phyloP scores from a whole-genome alignment of 2,888 invertebrate species.

The Acanthosepion lycidas region DNA sequence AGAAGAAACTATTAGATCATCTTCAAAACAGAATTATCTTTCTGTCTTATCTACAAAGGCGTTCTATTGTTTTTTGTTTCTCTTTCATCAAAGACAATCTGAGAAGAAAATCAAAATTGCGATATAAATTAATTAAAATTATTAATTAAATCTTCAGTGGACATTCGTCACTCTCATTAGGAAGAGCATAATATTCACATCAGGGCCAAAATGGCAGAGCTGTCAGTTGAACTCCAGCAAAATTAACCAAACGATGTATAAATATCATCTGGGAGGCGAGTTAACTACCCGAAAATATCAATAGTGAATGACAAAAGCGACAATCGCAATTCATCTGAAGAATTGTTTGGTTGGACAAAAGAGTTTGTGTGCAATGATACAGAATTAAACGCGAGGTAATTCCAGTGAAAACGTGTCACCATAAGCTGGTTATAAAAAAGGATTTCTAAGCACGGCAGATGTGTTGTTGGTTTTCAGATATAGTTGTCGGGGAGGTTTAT shows the following conservation, averaged over 20 bases:
- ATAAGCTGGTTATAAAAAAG: not conserved
- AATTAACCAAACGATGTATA: not conserved
- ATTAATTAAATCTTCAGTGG: too few relatives aligned
- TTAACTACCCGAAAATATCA: not conserved
- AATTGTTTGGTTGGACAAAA: not conserved
- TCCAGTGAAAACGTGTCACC: constrained; percentile 6
- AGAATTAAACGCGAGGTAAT: not conserved
- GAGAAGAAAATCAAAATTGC: too few relatives aligned
- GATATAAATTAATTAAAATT: too few relatives aligned
- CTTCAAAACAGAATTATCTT: too few relatives aligned
- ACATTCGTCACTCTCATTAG: too few relatives aligned
- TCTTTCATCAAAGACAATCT: too few relatives aligned
- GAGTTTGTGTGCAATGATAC: not conserved
- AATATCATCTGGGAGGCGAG: not conserved
- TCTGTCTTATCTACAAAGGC: too few relatives aligned
- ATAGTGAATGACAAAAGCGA: not conserved
- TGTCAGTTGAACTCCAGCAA: too few relatives aligned
- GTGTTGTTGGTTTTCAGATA: not conserved
- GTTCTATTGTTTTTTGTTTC: too few relatives aligned
- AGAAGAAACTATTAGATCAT: too few relatives aligned
- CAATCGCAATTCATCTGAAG: not conserved
- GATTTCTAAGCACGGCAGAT: not conserved
- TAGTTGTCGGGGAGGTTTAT: not conserved
- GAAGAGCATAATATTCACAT: too few relatives aligned
- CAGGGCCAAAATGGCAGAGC: too few relatives aligned